Conservation (phyloP, 2,113 vertebrate genomes). For the Hassar affinis region DNA sequence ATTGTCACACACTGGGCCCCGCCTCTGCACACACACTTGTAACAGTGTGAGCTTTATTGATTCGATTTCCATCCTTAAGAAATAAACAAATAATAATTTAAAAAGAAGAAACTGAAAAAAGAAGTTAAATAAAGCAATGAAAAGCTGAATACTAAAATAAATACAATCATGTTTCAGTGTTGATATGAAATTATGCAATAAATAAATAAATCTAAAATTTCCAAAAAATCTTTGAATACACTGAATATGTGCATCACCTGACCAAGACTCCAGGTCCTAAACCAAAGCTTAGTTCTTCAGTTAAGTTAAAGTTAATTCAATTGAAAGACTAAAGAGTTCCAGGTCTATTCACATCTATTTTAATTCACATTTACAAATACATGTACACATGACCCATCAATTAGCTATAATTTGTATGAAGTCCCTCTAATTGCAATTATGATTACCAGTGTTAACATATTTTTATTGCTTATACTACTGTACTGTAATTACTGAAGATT, state of each 20-base stretch:
- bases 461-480: not conserved
- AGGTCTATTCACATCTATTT: not conserved
- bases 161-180: not conserved
- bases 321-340: not conserved
- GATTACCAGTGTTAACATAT: not conserved
- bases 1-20: not conserved
- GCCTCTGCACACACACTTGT: not conserved
- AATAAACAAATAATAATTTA: not conserved
- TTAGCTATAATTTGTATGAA: not conserved
- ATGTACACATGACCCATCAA: not conserved
- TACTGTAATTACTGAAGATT: not conserved
- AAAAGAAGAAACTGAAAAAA: not conserved
- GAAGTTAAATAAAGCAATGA: not conserved
- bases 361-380: not conserved
- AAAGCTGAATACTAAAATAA: not conserved
- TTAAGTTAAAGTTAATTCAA: not conserved
- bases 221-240: not conserved
- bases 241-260: not conserved
- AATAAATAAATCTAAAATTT: not conserved
- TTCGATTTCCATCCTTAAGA: not conserved
- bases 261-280: not conserved
- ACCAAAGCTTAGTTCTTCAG: not conserved
- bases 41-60: not conserved
- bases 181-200: not conserved
- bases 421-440: not conserved